phyloP scores from a whole-genome alignment of 2,797 vertebrate species.

The Pangasius macronema region DNA sequence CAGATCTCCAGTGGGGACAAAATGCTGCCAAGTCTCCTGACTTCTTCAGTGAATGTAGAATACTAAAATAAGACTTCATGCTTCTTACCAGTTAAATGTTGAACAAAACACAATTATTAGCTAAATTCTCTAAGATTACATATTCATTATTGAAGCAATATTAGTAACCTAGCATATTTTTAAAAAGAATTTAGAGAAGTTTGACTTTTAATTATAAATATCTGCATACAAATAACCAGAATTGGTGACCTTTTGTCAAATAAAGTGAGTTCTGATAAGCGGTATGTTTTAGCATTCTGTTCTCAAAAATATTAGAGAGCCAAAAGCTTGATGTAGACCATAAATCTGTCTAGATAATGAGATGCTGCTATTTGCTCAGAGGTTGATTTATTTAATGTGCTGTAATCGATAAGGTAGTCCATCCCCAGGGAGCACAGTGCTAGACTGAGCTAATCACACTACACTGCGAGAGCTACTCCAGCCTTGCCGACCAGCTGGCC shows the following conservation, averaged over 20 bases:
- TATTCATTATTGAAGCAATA: too few species aligned
- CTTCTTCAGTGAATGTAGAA: background rate
- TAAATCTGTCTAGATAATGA: conserved; percentile 51
- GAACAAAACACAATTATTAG: background rate
- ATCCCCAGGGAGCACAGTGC: conserved; percentile 26
- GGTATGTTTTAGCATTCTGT: background rate
- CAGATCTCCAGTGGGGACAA: background rate
- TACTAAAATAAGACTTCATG: background rate
- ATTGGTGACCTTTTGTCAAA: background rate
- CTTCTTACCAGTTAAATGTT: background rate
- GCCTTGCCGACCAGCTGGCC: background rate
- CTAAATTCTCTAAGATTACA: background rate
- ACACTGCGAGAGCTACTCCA: background rate
- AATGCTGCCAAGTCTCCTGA: background rate
- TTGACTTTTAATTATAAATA: background rate
- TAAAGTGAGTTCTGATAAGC: background rate
- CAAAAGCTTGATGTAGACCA: conserved; percentile 9
- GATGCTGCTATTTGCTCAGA: conserved; percentile 31
- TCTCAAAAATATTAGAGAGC: background rate
- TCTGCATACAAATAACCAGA: background rate
- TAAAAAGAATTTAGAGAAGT: background rate
- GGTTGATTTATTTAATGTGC: conserved; percentile 41
- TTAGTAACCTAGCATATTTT: background rate
- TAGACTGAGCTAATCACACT: conserved; percentile 44
- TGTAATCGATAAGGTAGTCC: conserved; percentile 31